Evolutionary conservation across 1,140 invertebrate species (phyloP).

Genomic region (Megathymus violae): DNA sequence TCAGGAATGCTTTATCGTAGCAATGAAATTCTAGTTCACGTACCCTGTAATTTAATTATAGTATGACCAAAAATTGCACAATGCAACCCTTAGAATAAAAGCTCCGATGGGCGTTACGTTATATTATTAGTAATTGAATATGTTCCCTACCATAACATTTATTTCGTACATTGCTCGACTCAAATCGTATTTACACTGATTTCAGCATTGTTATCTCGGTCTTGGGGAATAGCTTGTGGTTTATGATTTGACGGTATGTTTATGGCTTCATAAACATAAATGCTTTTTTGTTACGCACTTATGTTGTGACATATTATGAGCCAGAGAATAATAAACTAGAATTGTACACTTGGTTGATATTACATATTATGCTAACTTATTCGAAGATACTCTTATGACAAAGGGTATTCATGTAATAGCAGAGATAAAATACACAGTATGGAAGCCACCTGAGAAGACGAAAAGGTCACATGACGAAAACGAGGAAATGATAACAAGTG

Average conservation of each 20-base stretch:
- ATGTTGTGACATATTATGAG: too few relatives aligned
- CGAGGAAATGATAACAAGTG: too few relatives aligned
- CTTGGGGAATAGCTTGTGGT: slow-evolving; percentile 17
- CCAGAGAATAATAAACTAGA: too few relatives aligned
- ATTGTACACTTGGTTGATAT: too few relatives aligned
- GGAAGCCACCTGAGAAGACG: too few relatives aligned
- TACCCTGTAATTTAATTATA: slow-evolving; percentile 18
- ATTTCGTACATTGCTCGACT: slow-evolving; percentile 32
- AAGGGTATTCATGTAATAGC: too few relatives aligned
- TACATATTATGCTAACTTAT: too few relatives aligned
- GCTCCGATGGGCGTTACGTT: slow-evolving; percentile 32
- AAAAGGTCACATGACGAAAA: too few relatives aligned
- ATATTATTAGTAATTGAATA: slow-evolving; percentile 49
- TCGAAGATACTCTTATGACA: too few relatives aligned
- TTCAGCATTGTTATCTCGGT: slow-evolving; percentile 43
- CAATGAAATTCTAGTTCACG: not conserved
- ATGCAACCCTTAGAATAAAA: slow-evolving; percentile 22
- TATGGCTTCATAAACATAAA: slow-evolving; percentile 4
- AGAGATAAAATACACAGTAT: too few relatives aligned
- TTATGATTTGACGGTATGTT: slow-evolving; percentile 14
- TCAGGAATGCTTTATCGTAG: not conserved
- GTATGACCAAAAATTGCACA: slow-evolving; percentile 22
- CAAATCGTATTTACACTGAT: slow-evolving; percentile 53
- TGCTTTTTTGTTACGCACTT: too few relatives aligned
- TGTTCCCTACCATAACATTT: slow-evolving; percentile 33